phyloP scores from a whole-genome alignment of 2,888 invertebrate genomes.

The Agrotis exclamationis region DNA sequence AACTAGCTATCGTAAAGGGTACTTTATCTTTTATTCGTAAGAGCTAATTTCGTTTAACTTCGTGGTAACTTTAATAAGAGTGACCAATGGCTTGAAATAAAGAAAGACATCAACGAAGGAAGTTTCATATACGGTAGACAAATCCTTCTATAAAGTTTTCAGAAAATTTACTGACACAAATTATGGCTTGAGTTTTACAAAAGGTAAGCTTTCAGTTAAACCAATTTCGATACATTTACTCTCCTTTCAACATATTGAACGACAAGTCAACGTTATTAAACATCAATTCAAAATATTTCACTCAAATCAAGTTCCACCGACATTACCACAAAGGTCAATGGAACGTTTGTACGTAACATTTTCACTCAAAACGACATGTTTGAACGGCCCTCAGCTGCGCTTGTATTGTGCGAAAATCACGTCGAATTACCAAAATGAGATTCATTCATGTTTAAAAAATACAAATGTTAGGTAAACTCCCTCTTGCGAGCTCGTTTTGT shows the following conservation, averaged over 20 bases:
- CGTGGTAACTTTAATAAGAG: background rate
- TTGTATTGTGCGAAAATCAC: slow-evolving; percentile 50
- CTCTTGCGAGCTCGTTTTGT: slow-evolving; percentile 30
- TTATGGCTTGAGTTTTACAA: background rate
- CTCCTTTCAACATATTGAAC: background rate
- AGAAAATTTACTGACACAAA: background rate
- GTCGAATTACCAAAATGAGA: slow-evolving; percentile 54
- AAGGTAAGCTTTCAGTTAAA: background rate
- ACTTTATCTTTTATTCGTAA: background rate
- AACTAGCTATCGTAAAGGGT: background rate
- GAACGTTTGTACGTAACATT: slow-evolving; percentile 24
- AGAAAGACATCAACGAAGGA: too few species aligned
- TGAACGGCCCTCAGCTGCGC: slow-evolving; percentile 36
- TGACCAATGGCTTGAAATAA: too few species aligned
- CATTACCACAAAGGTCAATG: slow-evolving; percentile 29
- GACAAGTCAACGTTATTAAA: background rate
- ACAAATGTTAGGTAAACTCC: slow-evolving; percentile 24
- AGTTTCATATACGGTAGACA: too few species aligned
- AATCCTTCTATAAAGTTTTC: too few species aligned
- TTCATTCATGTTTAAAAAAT: slow-evolving; percentile 53
- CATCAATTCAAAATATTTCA: slow-evolving; percentile 12
- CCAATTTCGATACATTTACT: background rate
- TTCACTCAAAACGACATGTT: slow-evolving; percentile 34
- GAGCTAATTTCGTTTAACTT: background rate
- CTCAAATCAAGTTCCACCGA: slow-evolving; percentile 17